These are phyloP conservation scores for Aradus depressus DNA, from an alignment of 2,888 invertebrate species.

Conservation along the genomic window DNA sequence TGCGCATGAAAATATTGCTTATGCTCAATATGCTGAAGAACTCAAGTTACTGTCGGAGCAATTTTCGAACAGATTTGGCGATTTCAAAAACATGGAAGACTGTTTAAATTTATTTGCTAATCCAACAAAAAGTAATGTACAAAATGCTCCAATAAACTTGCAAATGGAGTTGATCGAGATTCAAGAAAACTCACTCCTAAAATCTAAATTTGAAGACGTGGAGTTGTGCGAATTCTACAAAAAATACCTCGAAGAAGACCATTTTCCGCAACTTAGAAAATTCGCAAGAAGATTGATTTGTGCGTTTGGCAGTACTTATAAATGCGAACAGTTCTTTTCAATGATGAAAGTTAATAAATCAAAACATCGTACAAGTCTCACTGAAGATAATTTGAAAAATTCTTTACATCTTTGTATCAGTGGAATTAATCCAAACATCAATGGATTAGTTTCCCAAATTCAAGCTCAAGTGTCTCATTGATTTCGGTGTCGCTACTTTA, in stretches of 20 bases:
- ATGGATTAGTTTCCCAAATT: conserved; percentile 15
- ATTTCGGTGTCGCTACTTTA: background rate
- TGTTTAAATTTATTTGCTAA: conserved; percentile 13
- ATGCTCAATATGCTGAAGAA: conserved; percentile 16
- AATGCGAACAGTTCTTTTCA: conserved; percentile 14
- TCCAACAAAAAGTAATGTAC: conserved; percentile 5
- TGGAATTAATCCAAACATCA: conserved; percentile 14
- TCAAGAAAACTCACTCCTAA: conserved; percentile 11
- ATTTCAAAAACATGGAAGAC: conserved; percentile 16
- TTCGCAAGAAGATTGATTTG: conserved; percentile 14
- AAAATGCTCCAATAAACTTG: conserved; percentile 16
- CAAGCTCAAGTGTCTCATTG: conserved; percentile 13
- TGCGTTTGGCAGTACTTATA: conserved; percentile 12
- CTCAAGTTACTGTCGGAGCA: conserved; percentile 16
- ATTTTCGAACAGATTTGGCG: conserved; percentile 13
- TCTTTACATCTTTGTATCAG: conserved; percentile 9
- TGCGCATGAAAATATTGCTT: conserved; percentile 16
- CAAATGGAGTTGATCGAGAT: conserved; percentile 14
- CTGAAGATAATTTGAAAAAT: conserved; percentile 5
- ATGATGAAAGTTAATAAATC: conserved; percentile 13
- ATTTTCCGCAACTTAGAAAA: conserved; percentile 16
- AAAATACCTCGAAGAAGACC: conserved; percentile 15
- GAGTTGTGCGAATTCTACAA: conserved; percentile 16
- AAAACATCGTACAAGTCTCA: conserved; percentile 9
- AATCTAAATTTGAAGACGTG: conserved; percentile 15